These are phyloP conservation scores for Chloroceryle inda DNA, from an alignment of 2,797 vertebrate genomes.

Conservation along the genomic window DNA sequence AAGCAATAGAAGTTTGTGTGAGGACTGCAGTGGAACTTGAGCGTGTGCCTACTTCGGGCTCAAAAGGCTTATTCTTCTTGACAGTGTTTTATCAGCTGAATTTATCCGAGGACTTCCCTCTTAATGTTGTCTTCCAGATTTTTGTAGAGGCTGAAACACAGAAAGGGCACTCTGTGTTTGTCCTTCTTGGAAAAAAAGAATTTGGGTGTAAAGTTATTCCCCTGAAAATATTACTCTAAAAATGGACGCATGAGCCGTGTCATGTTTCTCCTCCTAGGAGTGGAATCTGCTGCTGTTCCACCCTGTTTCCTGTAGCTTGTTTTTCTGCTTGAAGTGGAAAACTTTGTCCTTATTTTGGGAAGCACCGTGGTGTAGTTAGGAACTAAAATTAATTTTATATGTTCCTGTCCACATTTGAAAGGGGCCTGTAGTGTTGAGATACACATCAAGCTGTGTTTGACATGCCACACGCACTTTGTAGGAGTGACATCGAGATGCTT, in stretches of 20 bases:
- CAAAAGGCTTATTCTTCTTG: neutral
- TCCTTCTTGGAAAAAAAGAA: neutral
- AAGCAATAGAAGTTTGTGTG: neutral
- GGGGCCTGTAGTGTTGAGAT: neutral
- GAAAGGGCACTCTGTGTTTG: neutral
- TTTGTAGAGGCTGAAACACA: neutral
- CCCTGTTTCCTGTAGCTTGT: constrained; percentile 56
- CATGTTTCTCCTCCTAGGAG: neutral
- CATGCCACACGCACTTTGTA: rapidly evolving
- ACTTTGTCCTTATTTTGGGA: constrained; percentile 52
- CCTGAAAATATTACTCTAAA: constrained; percentile 3
- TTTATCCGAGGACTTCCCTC: neutral
- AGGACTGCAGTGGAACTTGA: neutral
- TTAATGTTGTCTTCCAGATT: neutral
- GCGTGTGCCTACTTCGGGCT: neutral
- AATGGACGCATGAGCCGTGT: neutral
- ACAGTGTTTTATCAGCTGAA: neutral
- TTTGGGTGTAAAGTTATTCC: neutral
- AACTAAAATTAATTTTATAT: neutral
- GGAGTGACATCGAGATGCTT: neutral
- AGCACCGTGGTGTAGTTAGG: neutral
- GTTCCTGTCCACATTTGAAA: neutral
- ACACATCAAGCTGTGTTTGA: neutral
- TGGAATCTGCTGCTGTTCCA: constrained; percentile 48
- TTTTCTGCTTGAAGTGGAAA: constrained; percentile 60